A percentile compares a stretch with the other conserved stretches of the same genome.
phyloP scores from a whole-genome alignment of 2,797 vertebrate genomes.

The Scleropages formosus region DNA sequence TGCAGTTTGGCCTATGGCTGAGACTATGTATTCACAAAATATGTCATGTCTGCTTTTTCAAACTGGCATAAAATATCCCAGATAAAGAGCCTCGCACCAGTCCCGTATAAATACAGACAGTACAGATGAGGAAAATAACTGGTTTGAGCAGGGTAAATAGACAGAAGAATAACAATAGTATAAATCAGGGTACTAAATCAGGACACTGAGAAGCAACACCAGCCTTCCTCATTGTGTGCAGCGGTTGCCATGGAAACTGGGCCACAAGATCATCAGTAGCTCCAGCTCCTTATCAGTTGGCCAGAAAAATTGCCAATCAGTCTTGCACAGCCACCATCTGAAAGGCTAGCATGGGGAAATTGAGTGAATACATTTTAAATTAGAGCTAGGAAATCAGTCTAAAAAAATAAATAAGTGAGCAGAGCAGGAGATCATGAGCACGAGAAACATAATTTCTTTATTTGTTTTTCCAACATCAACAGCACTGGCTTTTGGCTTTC shows the following conservation, averaged over 20 bases:
- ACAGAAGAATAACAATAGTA: slow-evolving; percentile 53
- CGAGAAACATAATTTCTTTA: neutral
- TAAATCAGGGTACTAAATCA: slow-evolving; percentile 61
- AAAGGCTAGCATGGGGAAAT: slow-evolving; percentile 52
- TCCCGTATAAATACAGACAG: neutral
- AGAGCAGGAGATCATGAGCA: too few species aligned
- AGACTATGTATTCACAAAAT: neutral
- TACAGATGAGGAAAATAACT: neutral
- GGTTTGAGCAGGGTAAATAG: neutral
- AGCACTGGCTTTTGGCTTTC: neutral
- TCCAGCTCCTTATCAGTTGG: slow-evolving; percentile 57
- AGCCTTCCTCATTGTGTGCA: slow-evolving; percentile 63
- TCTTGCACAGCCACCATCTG: slow-evolving; percentile 58
- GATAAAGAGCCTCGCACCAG: neutral
- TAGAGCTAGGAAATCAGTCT: neutral
- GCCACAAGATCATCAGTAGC: slow-evolving; percentile 56
- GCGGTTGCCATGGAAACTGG: slow-evolving; percentile 64
- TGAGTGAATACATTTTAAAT: slow-evolving; percentile 73
- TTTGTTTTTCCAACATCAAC: neutral
- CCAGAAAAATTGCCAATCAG: slow-evolving; percentile 71
- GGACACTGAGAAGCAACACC: slow-evolving; percentile 55
- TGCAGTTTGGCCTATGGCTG: neutral
- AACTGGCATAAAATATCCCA: neutral
- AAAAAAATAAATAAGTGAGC: slow-evolving; percentile 14
- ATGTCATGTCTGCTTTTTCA: neutral